phyloP scores from a whole-genome alignment of 2,113 vertebrate species.

The Mugil cephalus region DNA sequence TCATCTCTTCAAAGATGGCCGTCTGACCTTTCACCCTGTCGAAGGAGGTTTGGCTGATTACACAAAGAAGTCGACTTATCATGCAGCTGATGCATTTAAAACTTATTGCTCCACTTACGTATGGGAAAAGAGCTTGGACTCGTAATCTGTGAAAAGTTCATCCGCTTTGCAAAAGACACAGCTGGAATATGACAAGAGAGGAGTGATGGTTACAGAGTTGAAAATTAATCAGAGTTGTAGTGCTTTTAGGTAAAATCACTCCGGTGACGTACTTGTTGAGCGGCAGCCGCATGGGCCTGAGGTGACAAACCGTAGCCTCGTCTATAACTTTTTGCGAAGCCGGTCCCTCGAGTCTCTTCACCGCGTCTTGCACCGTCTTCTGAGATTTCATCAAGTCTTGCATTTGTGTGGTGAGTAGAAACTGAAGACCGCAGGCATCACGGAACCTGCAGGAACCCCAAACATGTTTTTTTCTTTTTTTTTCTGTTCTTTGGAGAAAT shows the following conservation, averaged over 20 bases:
- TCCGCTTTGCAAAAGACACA: constrained; percentile 99
- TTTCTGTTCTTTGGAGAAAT: background rate
- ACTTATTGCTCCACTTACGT: constrained; percentile 85
- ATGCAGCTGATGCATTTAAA: background rate
- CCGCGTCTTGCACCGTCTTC: constrained; percentile 92
- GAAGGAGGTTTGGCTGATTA: background rate
- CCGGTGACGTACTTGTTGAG: constrained; percentile 91
- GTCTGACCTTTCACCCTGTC: constrained; percentile 95
- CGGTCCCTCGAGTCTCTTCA: constrained; percentile 93
- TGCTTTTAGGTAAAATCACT: no score
- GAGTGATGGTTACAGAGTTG: background rate
- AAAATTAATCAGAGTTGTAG: no score
- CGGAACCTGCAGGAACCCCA: constrained; percentile 86
- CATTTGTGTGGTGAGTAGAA: constrained; percentile 92
- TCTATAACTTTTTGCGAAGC: constrained; percentile 93
- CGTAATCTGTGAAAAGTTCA: constrained; percentile 96
- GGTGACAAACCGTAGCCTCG: constrained; percentile 93
- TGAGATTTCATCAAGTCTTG: constrained; percentile 93
- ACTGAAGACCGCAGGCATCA: constrained; percentile 93
- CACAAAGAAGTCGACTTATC: background rate
- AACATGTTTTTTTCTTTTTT: background rate
- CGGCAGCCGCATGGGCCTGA: constrained; percentile 91
- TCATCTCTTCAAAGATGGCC: constrained; percentile 99
- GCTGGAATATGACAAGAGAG: constrained; percentile 78
- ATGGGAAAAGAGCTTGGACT: constrained; percentile 97